Conservation (phyloP, 2,888 invertebrate genomes). For the Cantharis rufa region DNA sequence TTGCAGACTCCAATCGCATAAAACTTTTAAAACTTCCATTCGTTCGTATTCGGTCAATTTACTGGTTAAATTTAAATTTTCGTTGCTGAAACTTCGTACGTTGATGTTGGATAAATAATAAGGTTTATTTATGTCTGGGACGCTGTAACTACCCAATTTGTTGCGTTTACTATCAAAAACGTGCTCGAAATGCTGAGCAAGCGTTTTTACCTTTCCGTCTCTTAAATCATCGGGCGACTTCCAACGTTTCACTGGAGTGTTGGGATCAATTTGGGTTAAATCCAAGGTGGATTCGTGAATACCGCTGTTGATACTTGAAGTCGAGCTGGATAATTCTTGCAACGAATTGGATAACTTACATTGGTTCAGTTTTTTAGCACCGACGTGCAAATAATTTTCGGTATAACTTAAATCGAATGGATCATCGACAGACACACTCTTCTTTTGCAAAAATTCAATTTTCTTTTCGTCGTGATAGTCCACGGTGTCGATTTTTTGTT, state of each 20-base stretch:
- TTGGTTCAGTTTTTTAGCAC: slow-evolving; percentile 42
- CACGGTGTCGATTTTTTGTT: slow-evolving; percentile 31
- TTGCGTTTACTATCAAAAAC: slow-evolving; percentile 41
- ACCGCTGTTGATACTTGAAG: slow-evolving; percentile 52
- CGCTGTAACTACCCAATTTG: slow-evolving; percentile 45
- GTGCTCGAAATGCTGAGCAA: slow-evolving; percentile 70
- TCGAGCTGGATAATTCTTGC: slow-evolving; percentile 54
- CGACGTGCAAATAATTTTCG: slow-evolving; percentile 47
- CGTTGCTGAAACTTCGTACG: slow-evolving; percentile 47
- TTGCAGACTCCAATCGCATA: slow-evolving; percentile 54
- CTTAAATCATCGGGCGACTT: slow-evolving; percentile 72
- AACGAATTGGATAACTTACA: slow-evolving; percentile 47
- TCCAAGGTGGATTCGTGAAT: slow-evolving; percentile 53
- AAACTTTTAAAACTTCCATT: slow-evolving; percentile 51
- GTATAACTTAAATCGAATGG: slow-evolving; percentile 42
- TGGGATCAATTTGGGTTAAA: slow-evolving; percentile 50
- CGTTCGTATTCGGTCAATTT: slow-evolving; percentile 53
- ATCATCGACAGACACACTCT: slow-evolving; percentile 51
- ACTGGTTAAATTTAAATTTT: slow-evolving; percentile 47
- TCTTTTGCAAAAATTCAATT: slow-evolving; percentile 46
- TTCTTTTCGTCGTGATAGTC: slow-evolving; percentile 34
- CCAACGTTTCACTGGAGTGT: slow-evolving; percentile 62
- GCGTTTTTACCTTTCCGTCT: slow-evolving; percentile 69
- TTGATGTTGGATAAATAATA: slow-evolving; percentile 28
- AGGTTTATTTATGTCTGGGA: slow-evolving; percentile 45